Conservation (phyloP, 1,140 invertebrate genomes). For the Stegodyphus dumicola region DNA sequence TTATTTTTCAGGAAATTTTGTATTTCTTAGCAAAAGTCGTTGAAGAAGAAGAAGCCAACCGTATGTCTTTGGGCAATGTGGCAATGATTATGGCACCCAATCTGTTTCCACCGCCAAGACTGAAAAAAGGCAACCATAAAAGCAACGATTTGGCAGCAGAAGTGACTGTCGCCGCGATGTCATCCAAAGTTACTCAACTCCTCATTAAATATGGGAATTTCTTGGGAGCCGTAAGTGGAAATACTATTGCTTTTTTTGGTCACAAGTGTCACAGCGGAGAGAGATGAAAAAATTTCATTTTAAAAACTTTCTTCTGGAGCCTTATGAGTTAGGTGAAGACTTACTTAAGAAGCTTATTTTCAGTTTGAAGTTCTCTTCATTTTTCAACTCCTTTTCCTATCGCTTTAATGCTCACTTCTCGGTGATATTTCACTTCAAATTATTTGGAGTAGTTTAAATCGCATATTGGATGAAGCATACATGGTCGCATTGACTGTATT, state of each 20-base stretch:
- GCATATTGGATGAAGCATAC: too few species aligned
- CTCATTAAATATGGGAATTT: conserved; percentile 79
- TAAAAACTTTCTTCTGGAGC: not conserved
- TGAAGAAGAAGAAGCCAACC: conserved; percentile 79
- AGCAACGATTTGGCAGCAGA: conserved; percentile 70
- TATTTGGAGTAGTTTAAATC: too few species aligned
- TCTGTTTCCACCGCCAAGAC: conserved; percentile 79
- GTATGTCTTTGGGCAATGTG: conserved; percentile 91
- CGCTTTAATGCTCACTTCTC: too few species aligned
- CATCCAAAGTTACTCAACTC: conserved; percentile 82
- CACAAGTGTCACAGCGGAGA: not conserved
- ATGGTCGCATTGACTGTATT: too few species aligned
- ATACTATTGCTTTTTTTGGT: not conserved
- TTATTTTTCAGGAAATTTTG: conserved; percentile 74
- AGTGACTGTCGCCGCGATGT: conserved; percentile 83
- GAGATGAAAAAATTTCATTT: not conserved
- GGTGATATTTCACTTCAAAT: too few species aligned
- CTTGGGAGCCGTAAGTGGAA: conserved; percentile 77
- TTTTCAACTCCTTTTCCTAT: too few species aligned
- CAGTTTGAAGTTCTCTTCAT: too few species aligned
- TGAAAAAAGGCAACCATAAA: conserved; percentile 62
- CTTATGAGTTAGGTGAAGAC: too few species aligned
- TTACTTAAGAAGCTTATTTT: too few species aligned
- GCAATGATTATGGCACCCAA: conserved; percentile 93
- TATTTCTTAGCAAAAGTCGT: conserved; percentile 80